Conservation (phyloP, 2,888 invertebrate species). For the Xestia xanthographa region DNA sequence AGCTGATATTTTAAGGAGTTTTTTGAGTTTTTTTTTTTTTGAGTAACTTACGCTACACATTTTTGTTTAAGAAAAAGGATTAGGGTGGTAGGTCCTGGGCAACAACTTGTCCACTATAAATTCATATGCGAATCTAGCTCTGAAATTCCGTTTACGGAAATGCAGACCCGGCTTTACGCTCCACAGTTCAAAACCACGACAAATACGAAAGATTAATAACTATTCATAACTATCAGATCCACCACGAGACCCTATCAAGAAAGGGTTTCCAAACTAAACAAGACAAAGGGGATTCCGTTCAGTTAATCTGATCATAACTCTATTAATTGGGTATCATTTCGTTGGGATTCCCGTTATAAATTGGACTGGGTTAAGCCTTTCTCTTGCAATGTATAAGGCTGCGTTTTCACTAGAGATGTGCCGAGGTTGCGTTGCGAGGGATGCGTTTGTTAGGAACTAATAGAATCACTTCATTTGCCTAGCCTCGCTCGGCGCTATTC, state of each 20-base stretch:
- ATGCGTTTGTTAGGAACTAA: too few relatives aligned
- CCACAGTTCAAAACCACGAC: constrained; percentile 1
- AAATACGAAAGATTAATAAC: constrained; percentile 41
- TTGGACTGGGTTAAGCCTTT: constrained; percentile 51
- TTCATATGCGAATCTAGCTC: neutral
- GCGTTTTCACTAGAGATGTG: too few relatives aligned
- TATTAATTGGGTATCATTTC: constrained; percentile 62
- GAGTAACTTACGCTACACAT: too few relatives aligned
- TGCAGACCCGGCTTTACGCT: neutral
- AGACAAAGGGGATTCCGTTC: constrained; percentile 58
- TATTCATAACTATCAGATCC: constrained; percentile 49
- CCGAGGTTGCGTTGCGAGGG: too few relatives aligned
- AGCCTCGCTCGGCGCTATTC: too few relatives aligned
- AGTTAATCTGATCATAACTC: constrained; percentile 65
- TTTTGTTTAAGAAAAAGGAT: too few relatives aligned
- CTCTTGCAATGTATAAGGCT: neutral
- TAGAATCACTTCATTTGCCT: too few relatives aligned
- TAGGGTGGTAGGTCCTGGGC: too few relatives aligned
- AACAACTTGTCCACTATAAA: neutral
- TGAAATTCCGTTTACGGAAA: neutral
- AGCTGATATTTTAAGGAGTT: too few relatives aligned
- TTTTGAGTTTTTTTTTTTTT: too few relatives aligned
- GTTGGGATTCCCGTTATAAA: constrained; percentile 50
- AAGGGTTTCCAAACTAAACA: constrained; percentile 59
- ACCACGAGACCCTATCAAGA: constrained; percentile 28